These are phyloP conservation scores for Blennius ocellaris DNA, from an alignment of 2,113 vertebrate genomes.

Conservation along the genomic window DNA sequence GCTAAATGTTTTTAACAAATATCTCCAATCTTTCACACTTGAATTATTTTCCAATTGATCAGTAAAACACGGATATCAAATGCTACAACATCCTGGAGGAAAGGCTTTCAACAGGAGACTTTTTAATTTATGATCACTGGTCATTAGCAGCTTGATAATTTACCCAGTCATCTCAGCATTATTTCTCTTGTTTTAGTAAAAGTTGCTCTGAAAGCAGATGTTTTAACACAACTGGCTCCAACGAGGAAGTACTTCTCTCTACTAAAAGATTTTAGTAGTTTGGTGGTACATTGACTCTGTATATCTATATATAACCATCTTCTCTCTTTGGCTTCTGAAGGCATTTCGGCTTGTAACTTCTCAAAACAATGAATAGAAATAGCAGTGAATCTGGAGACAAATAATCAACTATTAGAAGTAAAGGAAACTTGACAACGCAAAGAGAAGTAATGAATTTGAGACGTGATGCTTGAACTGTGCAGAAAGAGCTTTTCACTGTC, in stretches of 20 bases:
- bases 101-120: no score
- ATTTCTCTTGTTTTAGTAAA: background rate
- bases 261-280: no score
- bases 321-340: background rate
- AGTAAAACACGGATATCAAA: no score
- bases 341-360: background rate
- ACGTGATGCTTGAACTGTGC: slow-evolving; percentile 13
- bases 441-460: background rate
- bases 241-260: background rate
- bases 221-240: background rate
- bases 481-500: slow-evolving; percentile 46
- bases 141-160: no score
- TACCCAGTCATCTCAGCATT: no score
- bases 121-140: no score
- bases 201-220: background rate
- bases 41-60: no score
- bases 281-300: background rate
- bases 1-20: no score
- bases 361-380: background rate
- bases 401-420: background rate
- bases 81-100: no score
- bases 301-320: no score
- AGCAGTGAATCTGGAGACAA: background rate
- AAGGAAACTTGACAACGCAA: background rate
- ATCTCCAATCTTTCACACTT: no score